Evolutionary conservation across 2,797 vertebrate genomes (phyloP), one percentile per base, ranked within the genome.

Genomic region (Pogoniulus pusillus): DNA sequence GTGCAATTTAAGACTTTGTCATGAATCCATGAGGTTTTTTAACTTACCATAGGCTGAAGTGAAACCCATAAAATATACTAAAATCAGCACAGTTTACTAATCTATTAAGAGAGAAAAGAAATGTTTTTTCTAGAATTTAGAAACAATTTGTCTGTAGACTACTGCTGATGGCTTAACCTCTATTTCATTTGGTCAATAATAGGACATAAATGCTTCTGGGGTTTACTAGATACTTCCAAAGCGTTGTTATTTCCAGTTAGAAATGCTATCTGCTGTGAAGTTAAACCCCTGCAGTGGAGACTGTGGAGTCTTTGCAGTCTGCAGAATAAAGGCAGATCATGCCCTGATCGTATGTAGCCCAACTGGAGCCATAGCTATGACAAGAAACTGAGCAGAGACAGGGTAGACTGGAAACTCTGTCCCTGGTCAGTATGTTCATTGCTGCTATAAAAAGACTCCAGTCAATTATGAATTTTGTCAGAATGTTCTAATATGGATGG

Each of bases 361-460:
- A 87, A 8, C 79, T 89, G 94, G 94, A 96, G 94, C 90, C 96
- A 30, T 16, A 26, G 68, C 76, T 79, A 13, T 45, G 90, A 85
- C 59, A 89, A 85, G 70, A 85, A 78, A 66, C 60, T 9, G 14
- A 85, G 66, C 26, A 78, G 91, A 87, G 91, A 90, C 3, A 1
- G 78, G 76, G 70, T 64, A 81, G 88, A 71, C 86, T 93, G 91
- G 90, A 96, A 96, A 85, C 90, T 94, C 79, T 93, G 93, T 93
- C 91, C 57, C 82, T 89, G 73, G 70, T 93, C 90, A 73, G 91
- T 76, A 90, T 51, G 64, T 51, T 89, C 73, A 54, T 30, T 70
- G 91, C 66, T 85, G 74, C 96, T 96, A 94, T 95, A 96, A 96
- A 96, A 94, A 96, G 94, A 68, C 89, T 83, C 51, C 63, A 91